Conservation (phyloP, 2,888 invertebrate species). For the Sinotaia quadrata region DNA sequence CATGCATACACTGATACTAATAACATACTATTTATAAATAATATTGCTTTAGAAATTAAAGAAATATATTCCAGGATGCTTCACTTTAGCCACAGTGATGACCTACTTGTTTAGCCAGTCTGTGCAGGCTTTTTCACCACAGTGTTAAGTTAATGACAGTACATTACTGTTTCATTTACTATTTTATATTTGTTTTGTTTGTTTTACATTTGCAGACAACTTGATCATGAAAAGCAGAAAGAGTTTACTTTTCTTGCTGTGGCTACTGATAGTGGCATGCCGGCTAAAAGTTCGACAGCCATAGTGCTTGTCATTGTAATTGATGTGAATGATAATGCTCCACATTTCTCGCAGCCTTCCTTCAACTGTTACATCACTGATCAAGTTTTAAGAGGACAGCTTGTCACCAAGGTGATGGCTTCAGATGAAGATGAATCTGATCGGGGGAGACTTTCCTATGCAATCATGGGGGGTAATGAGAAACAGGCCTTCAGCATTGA, state of each 20-base stretch:
- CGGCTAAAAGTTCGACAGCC: constrained; percentile 84
- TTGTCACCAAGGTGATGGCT: constrained; percentile 85
- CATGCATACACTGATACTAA: too few species aligned
- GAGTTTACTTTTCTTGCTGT: constrained; percentile 85
- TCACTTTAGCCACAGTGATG: too few species aligned
- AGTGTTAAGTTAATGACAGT: too few species aligned
- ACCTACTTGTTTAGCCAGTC: too few species aligned
- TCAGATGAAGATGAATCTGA: constrained; percentile 90
- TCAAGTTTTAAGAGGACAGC: constrained; percentile 87
- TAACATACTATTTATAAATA: too few species aligned
- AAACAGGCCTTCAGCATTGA: constrained; percentile 69
- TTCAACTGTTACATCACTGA: constrained; percentile 85
- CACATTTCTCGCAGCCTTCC: constrained; percentile 74
- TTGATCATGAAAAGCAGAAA: constrained; percentile 71
- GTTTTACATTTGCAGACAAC: constrained; percentile 41
- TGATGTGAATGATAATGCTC: constrained; percentile 93
- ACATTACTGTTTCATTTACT: too few species aligned
- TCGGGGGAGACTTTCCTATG: constrained; percentile 83
- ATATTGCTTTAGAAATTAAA: too few species aligned
- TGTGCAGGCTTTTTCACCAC: too few species aligned
- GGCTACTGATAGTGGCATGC: constrained; percentile 88
- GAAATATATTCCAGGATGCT: too few species aligned
- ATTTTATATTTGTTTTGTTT: too few species aligned
- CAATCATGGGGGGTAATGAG: constrained; percentile 87
- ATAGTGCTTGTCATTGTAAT: constrained; percentile 87